Evolutionary conservation across 1,140 invertebrate species (phyloP), one percentile per base, ranked within the genome.

Genomic region (Watersipora subatra): DNA sequence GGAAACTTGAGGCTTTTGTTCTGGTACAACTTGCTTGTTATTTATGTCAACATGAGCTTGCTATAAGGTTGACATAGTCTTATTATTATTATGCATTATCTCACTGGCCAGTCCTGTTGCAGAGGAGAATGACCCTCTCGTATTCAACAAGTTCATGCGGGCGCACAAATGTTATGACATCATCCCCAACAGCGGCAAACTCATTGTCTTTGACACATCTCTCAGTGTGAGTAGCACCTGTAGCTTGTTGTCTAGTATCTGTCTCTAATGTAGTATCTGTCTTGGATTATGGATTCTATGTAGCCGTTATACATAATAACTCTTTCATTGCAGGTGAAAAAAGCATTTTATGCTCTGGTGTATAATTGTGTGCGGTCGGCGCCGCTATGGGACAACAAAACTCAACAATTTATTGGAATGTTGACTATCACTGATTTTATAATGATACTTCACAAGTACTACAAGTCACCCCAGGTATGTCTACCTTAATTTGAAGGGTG

Each of bases 371-470:
- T 99, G 0, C 85, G 96, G 73, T 96, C 96, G 19, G 96, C 97
- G 20, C 95, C 95, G 0, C 82, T 99, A 30, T 99, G 95, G 95
- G 93, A 99, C 76, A 92, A 89, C 67, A 83, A 84, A 62, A 86
- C 87, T 70, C 94, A 98, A 78, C 85, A 89, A 76, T 99, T 87
- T 80, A 89, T 85, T 29, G 78, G 95, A 59, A 98, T 99, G 95
- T 84, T 99, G 62, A 99, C 97, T 34, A 99, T 99, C 72, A 99
- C 97, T 58, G 97, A 99, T 82, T 99, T 99, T 78, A 99, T 99
- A 74, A 93, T 94, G 80, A 98, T 99, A 74, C 84, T 98, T 62
- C 89, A 94, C 81, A 84, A 80, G 66, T 96, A 93, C 87, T 96
- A 97, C 83, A 94, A 91, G 73, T 91, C 91, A 70, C 89, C 92